Evolutionary conservation across 2,888 invertebrate genomes (phyloP), one percentile per base, ranked within the genome.

Genomic region (Frankliniella intonsa): DNA sequence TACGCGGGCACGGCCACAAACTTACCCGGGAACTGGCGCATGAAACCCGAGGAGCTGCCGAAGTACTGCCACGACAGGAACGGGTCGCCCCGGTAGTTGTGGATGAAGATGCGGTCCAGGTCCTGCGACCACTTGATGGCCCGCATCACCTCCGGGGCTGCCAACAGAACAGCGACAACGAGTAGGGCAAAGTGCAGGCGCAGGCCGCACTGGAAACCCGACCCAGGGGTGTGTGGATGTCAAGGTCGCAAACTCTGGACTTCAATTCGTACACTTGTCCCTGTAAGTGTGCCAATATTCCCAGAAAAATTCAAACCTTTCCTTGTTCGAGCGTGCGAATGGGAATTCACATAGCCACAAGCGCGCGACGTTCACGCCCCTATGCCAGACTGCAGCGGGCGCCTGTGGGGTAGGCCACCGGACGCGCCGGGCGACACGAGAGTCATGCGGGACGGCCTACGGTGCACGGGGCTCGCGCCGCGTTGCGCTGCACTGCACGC

Each of bases 11-110:
- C 17, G 22, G 50, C 22, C 22, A 80, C 82, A n/a, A 76, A 81
- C 50, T 85, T 89, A 94, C 98, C 98, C 87, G 99, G 99, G 90
- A 95, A 99, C 86, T 97, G 92, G 86, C 99, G 90, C 88, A 99
- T 92, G 88, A 98, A 98, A 81, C 99, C 99, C 1, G 93, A 91
- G n/a, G 97, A 94, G 82, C 97, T 97, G 81, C 99, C 98, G 89
- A 97, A 99, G 89, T 97, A 98, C 89, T 99, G 99, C 97, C 98
- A 99, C n/a, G 96, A 95, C 79, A 98, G 90, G 1, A 95, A 94
- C 0, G 97, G 95, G 89, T 98, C 97, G 84, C 93, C 92, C 87
- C 95, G 94, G 87, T 95, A 95, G 90, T 98, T 98, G 87, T 94
- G 94, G 85, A 93, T 92, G 89, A 98, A 98, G 84, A 95, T 90